phyloP scores from a whole-genome alignment of 2,888 invertebrate genomes.

The Vandiemenella viatica region DNA sequence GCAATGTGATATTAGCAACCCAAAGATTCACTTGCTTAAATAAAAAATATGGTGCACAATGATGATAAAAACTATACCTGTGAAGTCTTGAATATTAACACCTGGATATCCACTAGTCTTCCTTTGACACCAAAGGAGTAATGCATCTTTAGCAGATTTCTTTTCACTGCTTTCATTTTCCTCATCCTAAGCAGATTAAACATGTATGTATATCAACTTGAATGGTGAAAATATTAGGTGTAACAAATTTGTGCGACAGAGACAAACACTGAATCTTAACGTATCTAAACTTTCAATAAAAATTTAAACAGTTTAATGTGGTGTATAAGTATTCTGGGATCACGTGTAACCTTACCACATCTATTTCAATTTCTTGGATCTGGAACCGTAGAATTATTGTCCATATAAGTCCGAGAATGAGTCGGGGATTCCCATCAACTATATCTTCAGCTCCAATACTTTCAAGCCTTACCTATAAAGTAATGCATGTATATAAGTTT shows the following conservation, averaged over 20 bases:
- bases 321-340: too few species aligned
- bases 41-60: background rate
- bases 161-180: slow-evolving; percentile 94
- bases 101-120: slow-evolving; percentile 90
- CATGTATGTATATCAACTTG: too few species aligned
- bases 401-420: slow-evolving; percentile 97
- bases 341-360: slow-evolving; percentile 61
- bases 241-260: too few species aligned
- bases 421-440: slow-evolving; percentile 90
- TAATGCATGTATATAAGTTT: too few species aligned
- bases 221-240: too few species aligned
- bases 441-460: slow-evolving; percentile 99
- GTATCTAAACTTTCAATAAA: too few species aligned
- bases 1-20: background rate
- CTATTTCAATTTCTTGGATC: slow-evolving; percentile 96
- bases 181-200: slow-evolving; percentile 59
- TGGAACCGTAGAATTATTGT: slow-evolving; percentile 98
- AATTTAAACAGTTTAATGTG: too few species aligned
- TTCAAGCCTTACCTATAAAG: slow-evolving; percentile 86
- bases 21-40: background rate
- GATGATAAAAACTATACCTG: slow-evolving; percentile 27
- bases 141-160: slow-evolving; percentile 96
- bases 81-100: slow-evolving; percentile 79
- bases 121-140: slow-evolving; percentile 95
- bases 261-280: too few species aligned